These are phyloP conservation scores for Julus scanicus DNA, from an alignment of 2,888 invertebrate genomes.

Conservation along the genomic window DNA sequence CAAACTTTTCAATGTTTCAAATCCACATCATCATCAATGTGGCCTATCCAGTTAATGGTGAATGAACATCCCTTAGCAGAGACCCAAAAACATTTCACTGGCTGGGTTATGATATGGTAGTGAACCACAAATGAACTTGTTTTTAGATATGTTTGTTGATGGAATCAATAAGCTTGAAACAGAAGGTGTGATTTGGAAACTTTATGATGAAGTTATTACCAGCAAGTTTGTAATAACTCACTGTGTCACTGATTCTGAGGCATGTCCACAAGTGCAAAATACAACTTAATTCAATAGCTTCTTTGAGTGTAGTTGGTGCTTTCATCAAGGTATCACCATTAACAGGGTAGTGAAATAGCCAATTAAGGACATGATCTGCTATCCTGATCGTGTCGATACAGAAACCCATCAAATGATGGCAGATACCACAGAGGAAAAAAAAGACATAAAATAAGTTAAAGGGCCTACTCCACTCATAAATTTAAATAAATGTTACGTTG, in stretches of 20 bases:
- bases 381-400: too few species aligned
- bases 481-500: neutral
- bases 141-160: constrained; percentile 9
- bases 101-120: constrained; percentile 2
- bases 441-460: neutral
- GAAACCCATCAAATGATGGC: neutral
- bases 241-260: constrained; percentile 1
- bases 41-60: constrained; percentile 2
- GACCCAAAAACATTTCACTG: neutral
- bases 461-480: neutral
- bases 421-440: neutral
- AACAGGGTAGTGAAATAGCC: constrained; percentile 1
- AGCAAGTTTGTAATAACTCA: neutral
- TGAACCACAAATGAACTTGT: constrained; percentile 3
- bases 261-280: constrained; percentile 2
- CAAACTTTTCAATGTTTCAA: constrained; percentile 4
- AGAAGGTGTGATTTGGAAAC: neutral
- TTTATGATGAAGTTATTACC: neutral
- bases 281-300: neutral
- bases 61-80: constrained; percentile 18
- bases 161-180: neutral
- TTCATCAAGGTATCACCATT: neutral
- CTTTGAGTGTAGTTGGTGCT: constrained; percentile 25
- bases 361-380: too few species aligned
- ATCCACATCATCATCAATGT: neutral